A percentile compares a stretch with the other conserved stretches of the same genome.
Evolutionary conservation across 2,888 invertebrate species (phyloP).

Genomic region (Andrena bicolor): DNA sequence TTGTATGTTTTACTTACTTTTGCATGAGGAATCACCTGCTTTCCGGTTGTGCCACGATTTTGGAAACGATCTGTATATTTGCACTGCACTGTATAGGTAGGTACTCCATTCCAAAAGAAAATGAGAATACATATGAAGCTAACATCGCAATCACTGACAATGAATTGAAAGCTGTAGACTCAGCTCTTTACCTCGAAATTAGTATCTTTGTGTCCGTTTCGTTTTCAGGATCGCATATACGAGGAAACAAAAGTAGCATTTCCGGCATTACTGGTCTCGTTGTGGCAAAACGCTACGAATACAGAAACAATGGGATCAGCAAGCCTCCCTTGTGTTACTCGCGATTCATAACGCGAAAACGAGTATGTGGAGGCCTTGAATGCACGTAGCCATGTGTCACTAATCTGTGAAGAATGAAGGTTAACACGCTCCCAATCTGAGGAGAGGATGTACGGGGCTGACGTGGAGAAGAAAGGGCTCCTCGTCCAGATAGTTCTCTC

Average conservation of each 20-base stretch:
- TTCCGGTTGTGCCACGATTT: no score
- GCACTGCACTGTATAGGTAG: no score
- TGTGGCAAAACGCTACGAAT: conserved; percentile 39
- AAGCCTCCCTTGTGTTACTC: conserved; percentile 7
- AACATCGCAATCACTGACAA: no score
- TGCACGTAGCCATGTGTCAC: conserved; percentile 66
- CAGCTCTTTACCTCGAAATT: background rate
- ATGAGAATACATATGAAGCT: no score
- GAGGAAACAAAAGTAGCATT: conserved; percentile 19
- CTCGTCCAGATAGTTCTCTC: background rate
- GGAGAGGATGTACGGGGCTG: conserved; percentile 33
- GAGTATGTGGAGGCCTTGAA: conserved; percentile 50
- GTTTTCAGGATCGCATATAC: background rate
- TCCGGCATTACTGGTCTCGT: conserved; percentile 3
- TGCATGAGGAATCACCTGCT: no score
- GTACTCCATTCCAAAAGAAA: no score
- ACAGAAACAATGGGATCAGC: conserved; percentile 41
- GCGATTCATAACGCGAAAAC: conserved; percentile 28
- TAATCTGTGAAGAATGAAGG: conserved; percentile 69
- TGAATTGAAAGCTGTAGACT: no score
- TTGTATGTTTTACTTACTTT: no score
- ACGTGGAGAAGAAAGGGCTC: conserved; percentile 37
- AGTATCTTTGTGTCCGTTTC: background rate
- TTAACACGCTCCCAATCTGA: conserved; percentile 43
- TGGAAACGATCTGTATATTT: no score